Base-by-base conservation (phyloP, 2,888 invertebrate species). In the Caenorhabditis angaria region DNA sequence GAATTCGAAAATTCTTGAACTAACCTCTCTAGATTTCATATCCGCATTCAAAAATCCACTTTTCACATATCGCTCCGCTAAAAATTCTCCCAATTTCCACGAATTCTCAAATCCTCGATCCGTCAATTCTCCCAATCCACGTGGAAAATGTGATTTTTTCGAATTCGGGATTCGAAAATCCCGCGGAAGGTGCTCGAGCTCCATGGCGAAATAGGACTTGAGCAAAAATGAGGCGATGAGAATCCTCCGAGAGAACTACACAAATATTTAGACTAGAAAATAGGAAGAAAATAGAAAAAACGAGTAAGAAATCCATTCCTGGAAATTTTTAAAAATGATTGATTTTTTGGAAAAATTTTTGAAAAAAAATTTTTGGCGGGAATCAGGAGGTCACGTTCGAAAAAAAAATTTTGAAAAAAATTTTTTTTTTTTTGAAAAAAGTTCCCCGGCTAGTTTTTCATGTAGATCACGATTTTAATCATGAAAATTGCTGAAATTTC, bases 161-260 rank as follows among this genome's bases (percentile, higher is more conserved):
- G 10, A 55, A 65, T 8, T 58, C 32, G 2, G 53, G 58, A 41
- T 72, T 54, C 2, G 61, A 59, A n/a, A 72, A 22, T 1, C 12
- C 18, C 0, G 47, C 61, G 0, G 72, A 59, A 32, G 72, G 72
- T 1, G 72, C 72, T 25, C 72, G 72, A 8, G 72, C 72, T 20
- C 72, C 72, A 22, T 72, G 72, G 22, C 72, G 72, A 58, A 72
- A 72, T 6, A 72, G 65, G n/a, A n/a, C 71, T 71, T 8, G 48
- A 35, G 35, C 6, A 35, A 35, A 35, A 35, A 35, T 35, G 14
- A 35, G 35, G n/a, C n/a, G n/a, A n/a, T n/a, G n/a, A n/a, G n/a
- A n/a, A n/a, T n/a, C n/a, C n/a, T n/a, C n/a, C n/a, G n/a, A n/a
- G n/a, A n/a, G n/a, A n/a, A n/a, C n/a, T n/a, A n/a, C n/a, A n/a